Conservation (phyloP, 2,797 vertebrate species). For the Syndactyla subalaris region DNA sequence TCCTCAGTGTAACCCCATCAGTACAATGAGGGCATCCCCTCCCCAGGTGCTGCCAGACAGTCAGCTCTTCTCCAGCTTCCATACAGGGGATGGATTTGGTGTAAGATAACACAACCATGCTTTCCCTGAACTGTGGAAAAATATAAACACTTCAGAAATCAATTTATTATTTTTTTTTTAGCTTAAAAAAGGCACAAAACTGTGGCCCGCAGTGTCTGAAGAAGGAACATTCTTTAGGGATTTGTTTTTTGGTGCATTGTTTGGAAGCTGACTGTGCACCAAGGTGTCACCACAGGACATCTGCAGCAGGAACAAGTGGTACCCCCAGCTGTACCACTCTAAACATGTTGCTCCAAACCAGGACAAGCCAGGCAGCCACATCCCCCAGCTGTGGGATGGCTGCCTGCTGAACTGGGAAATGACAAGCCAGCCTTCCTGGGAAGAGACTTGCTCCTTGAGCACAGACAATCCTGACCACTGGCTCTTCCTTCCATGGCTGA, state of each 20-base stretch:
- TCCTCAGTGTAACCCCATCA: not conserved
- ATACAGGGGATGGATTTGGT: fast-evolving
- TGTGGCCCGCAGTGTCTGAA: fast-evolving
- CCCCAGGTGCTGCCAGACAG: not conserved
- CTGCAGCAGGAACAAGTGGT: not conserved
- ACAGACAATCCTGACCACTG: not conserved
- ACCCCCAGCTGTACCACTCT: not conserved
- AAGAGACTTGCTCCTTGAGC: not conserved
- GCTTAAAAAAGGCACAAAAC: not conserved
- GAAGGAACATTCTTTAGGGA: not conserved
- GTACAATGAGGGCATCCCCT: not conserved
- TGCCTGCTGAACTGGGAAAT: not conserved
- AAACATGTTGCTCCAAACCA: fast-evolving
- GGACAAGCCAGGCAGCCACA: not conserved
- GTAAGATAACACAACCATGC: not conserved
- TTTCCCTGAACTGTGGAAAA: not conserved
- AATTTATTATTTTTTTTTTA: not conserved
- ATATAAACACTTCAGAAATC: not conserved
- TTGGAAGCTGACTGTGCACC: not conserved
- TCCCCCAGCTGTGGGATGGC: not conserved
- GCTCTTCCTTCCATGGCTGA: fast-evolving
- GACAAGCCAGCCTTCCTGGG: not conserved
- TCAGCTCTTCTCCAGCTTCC: not conserved
- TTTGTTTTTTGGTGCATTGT: fast-evolving
- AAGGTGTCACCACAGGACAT: not conserved